phyloP scores from a whole-genome alignment of 1,140 invertebrate species.

The Propsilocerus akamusi region DNA sequence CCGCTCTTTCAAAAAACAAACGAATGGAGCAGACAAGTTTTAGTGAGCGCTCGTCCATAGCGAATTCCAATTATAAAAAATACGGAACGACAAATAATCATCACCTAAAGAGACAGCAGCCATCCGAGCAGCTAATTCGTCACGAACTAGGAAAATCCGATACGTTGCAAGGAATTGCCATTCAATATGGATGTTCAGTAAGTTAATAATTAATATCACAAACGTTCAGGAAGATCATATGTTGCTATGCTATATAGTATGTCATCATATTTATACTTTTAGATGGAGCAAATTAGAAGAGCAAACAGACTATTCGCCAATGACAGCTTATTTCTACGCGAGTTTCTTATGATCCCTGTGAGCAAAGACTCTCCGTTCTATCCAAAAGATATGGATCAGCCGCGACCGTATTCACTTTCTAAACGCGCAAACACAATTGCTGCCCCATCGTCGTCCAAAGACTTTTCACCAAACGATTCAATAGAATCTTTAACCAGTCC shows the following conservation, averaged over 20 bases:
- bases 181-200: constrained; percentile 84
- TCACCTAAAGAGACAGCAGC: constrained; percentile 31
- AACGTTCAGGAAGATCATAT: constrained; percentile 9
- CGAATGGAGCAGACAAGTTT: no score
- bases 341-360: constrained; percentile 62
- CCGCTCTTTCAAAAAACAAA: no score
- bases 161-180: constrained; percentile 80
- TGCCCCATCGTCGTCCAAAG: constrained; percentile 7
- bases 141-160: constrained; percentile 61
- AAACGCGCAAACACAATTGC: constrained; percentile 12
- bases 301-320: constrained; percentile 73
- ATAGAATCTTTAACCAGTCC: constrained; percentile 29
- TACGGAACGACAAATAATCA: constrained; percentile 72
- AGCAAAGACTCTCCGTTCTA: constrained; percentile 37
- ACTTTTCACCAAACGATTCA: constrained; percentile 24
- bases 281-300: constrained; percentile 81
- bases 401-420: constrained; percentile 14
- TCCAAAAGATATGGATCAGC: constrained; percentile 23
- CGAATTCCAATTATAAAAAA: no score
- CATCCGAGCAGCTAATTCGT: constrained; percentile 53
- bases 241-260: not conserved
- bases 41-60: no score
- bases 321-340: constrained; percentile 72
- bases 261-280: constrained; percentile 20
- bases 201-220: constrained; percentile 22